phyloP scores from a whole-genome alignment of 2,888 invertebrate genomes.

The Drosophila cognata region DNA sequence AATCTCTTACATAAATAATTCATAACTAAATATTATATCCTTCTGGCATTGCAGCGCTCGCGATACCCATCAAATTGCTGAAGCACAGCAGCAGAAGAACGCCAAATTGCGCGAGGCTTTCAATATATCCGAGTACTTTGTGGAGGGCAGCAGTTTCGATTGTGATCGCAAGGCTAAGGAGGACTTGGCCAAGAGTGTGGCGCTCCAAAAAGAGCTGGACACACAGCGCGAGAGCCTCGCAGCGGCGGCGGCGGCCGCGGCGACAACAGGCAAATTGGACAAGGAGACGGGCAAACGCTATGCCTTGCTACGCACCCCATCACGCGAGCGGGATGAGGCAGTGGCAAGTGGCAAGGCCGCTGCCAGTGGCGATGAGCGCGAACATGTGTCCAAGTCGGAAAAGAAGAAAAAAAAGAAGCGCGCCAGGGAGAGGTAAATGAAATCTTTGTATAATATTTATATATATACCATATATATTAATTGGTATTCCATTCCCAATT shows the following conservation, averaged over 20 bases:
- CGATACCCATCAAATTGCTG: slow-evolving; percentile 98
- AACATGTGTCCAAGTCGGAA: slow-evolving; percentile 84
- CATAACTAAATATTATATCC: not conserved
- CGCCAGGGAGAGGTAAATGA: slow-evolving; percentile 85
- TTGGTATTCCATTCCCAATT: slow-evolving; percentile 5
- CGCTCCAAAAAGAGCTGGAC: slow-evolving; percentile 85
- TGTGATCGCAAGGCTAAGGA: slow-evolving; percentile 88
- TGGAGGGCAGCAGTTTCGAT: slow-evolving; percentile 96
- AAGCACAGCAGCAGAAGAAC: slow-evolving; percentile 98
- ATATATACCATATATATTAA: not conserved
- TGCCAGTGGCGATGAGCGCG: slow-evolving; percentile 79
- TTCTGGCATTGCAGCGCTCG: slow-evolving; percentile 89
- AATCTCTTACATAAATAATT: not conserved
- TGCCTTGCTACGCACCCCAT: slow-evolving; percentile 91
- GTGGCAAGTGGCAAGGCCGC: slow-evolving; percentile 68
- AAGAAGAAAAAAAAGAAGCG: slow-evolving; percentile 90
- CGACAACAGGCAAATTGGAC: slow-evolving; percentile 73
- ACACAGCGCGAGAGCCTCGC: slow-evolving; percentile 84
- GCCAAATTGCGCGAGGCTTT: slow-evolving; percentile 96
- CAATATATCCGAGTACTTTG: slow-evolving; percentile 96
- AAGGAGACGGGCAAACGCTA: slow-evolving; percentile 87
- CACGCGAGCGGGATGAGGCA: slow-evolving; percentile 86
- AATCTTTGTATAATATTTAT: not conserved
- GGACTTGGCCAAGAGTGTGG: slow-evolving; percentile 85
- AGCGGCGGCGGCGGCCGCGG: slow-evolving; percentile 70